These are phyloP conservation scores for Muraenolepis orangiensis DNA, from an alignment of 2,797 vertebrate genomes.

Conservation along the genomic window DNA sequence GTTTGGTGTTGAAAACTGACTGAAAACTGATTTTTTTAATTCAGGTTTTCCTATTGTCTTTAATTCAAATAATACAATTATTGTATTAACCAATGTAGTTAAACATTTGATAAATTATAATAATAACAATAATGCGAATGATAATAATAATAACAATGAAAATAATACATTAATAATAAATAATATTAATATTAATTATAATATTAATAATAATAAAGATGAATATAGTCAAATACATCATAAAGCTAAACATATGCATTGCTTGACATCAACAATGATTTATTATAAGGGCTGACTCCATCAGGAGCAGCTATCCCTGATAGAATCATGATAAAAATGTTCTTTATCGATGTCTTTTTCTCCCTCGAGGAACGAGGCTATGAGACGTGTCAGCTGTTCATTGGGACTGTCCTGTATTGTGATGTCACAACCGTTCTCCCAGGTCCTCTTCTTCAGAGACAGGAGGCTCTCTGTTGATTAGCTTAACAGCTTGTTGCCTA, in stretches of 20 bases:
- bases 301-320: neutral
- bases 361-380: neutral
- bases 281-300: neutral
- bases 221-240: neutral
- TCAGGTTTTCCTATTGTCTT: too few species aligned
- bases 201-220: neutral
- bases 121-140: neutral
- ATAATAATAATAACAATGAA: neutral
- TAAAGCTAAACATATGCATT: neutral
- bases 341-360: neutral
- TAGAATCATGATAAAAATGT: neutral
- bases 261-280: neutral
- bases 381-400: too few species aligned
- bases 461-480: constrained; percentile 58
- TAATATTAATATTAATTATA: neutral
- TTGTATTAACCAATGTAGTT: too few species aligned
- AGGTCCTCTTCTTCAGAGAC: constrained; percentile 41
- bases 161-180: neutral
- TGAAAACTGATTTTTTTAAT: too few species aligned
- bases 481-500: constrained; percentile 60
- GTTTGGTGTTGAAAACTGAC: too few species aligned
- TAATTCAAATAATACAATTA: too few species aligned
- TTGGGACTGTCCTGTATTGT: constrained; percentile 31
- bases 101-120: too few species aligned
- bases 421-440: constrained; percentile 40